Evolutionary conservation across 2,888 invertebrate species (phyloP).

Genomic region (Endomychus coccineus): DNA sequence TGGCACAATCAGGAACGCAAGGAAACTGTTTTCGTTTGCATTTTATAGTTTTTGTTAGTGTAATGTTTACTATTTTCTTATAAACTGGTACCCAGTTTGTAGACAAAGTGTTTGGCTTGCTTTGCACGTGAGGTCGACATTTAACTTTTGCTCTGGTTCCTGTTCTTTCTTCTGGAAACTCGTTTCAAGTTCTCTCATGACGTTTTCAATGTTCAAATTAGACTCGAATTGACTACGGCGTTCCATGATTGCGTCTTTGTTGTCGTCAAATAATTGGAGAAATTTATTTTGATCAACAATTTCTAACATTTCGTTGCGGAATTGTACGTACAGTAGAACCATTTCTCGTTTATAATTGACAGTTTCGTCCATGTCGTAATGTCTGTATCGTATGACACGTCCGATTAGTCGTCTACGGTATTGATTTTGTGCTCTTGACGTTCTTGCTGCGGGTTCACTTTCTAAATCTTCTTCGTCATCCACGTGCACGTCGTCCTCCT

Average conservation of each 20-base stretch:
- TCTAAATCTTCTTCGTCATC: constrained; percentile 17
- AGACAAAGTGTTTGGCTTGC: constrained; percentile 4
- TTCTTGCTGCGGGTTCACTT: constrained; percentile 2
- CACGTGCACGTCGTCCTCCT: constrained; percentile 31
- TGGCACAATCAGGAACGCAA: too few relatives aligned
- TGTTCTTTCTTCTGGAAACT: constrained; percentile 17
- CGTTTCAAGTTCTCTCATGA: constrained; percentile 36
- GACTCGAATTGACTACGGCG: constrained; percentile 32
- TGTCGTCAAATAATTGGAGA: constrained; percentile 32
- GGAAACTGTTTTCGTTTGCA: too few relatives aligned
- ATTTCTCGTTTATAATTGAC: constrained; percentile 36
- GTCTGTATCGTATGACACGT: constrained; percentile 35
- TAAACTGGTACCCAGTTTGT: constrained; percentile 1
- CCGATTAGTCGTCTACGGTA: constrained; percentile 25
- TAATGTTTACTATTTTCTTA: neutral
- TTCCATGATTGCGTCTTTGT: constrained; percentile 28
- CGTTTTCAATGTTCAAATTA: constrained; percentile 31
- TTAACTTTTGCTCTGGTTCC: constrained; percentile 3
- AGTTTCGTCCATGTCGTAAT: constrained; percentile 34
- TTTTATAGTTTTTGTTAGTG: too few relatives aligned
- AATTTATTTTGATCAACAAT: constrained; percentile 35
- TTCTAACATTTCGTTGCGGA: constrained; percentile 35
- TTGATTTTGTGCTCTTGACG: constrained; percentile 4
- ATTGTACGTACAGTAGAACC: constrained; percentile 36
- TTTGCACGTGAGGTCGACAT: constrained; percentile 1